phyloP scores from a whole-genome alignment of 2,797 vertebrate genomes.

The Microhierax caerulescens region DNA sequence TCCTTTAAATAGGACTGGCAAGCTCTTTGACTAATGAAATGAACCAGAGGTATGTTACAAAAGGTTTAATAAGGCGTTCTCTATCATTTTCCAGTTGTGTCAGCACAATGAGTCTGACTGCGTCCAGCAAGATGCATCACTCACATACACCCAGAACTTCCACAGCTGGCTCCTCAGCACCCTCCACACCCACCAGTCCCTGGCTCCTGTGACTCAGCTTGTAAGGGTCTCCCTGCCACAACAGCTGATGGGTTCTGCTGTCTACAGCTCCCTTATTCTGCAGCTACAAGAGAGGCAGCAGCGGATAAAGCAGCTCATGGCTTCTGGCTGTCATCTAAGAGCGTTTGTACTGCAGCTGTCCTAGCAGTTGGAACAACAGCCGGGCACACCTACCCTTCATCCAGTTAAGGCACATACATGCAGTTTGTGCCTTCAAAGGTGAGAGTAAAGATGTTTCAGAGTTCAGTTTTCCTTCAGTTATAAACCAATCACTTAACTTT shows the following conservation, averaged over 20 bases:
- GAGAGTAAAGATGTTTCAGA: background rate
- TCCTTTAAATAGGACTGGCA: background rate
- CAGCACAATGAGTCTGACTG: background rate
- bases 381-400: background rate
- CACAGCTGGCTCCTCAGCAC: rapidly evolving
- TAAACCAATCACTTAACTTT: background rate
- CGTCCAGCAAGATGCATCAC: background rate
- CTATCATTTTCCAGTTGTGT: background rate
- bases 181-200: background rate
- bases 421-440: background rate
- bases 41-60: background rate
- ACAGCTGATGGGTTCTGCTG: background rate
- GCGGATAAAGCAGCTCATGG: background rate
- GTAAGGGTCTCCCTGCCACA: background rate
- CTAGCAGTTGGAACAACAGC: background rate
- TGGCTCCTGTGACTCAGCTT: background rate
- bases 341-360: background rate
- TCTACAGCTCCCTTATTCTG: background rate
- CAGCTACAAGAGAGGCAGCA: background rate
- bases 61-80: background rate
- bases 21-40: background rate
- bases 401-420: background rate
- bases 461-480: background rate
- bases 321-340: background rate
- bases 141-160: background rate